Percentiles rank a stretch among this genome's conserved stretches.
phyloP scores from a whole-genome alignment of 1,140 invertebrate genomes.

The Caligus rogercresseyi region DNA sequence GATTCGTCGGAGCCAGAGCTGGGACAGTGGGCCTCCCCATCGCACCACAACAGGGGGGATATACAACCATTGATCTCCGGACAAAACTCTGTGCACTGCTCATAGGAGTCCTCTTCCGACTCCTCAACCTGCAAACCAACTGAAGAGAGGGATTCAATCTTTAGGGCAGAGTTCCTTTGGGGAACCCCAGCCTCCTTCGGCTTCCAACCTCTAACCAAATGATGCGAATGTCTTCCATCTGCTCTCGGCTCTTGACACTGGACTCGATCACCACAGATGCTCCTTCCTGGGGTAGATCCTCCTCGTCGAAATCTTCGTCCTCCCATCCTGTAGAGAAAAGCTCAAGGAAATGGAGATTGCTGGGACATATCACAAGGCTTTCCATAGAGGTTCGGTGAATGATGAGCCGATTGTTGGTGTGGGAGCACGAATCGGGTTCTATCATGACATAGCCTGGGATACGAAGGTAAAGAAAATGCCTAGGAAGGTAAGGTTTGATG shows the following conservation, averaged over 20 bases:
- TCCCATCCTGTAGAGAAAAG: neutral
- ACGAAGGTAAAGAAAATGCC: neutral
- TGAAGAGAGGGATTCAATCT: neutral
- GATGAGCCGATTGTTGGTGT: neutral
- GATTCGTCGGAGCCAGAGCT: conserved; percentile 27
- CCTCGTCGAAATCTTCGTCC: neutral
- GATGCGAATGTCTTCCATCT: neutral
- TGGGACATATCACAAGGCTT: neutral
- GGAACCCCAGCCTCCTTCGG: neutral
- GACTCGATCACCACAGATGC: neutral
- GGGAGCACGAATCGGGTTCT: neutral
- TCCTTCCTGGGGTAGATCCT: neutral
- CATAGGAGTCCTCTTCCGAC: too few relatives aligned
- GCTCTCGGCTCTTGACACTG: neutral
- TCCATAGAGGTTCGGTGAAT: neutral
- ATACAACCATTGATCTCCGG: conserved; percentile 32
- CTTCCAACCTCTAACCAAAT: neutral
- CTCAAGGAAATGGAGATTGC: neutral
- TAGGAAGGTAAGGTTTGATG: neutral
- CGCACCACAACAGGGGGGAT: conserved; percentile 37
- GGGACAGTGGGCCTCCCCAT: conserved; percentile 30
- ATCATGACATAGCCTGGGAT: neutral
- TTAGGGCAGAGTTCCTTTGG: neutral
- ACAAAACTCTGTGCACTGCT: conserved; percentile 22
- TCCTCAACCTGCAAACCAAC: too few relatives aligned